Conservation (phyloP, 2,888 invertebrate species). For the Acrocyrtus sp. region DNA sequence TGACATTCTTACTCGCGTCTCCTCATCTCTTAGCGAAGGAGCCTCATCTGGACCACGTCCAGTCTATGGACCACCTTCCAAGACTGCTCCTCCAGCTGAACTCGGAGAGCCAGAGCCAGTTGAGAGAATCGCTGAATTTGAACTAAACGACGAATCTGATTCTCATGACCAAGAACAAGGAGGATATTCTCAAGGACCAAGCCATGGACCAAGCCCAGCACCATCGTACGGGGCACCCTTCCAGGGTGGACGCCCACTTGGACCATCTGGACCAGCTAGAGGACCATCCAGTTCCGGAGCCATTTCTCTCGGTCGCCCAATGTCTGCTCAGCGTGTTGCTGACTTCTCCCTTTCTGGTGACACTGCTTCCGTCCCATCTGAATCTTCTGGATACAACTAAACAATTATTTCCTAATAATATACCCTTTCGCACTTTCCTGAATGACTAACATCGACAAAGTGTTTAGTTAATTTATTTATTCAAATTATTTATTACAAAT, state of each 20-base stretch:
- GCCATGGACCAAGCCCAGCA: too few relatives aligned
- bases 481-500: too few relatives aligned
- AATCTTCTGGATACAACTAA: constrained; percentile 45
- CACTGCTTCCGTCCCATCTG: neutral
- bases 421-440: too few relatives aligned
- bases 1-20: constrained; percentile 58
- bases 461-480: too few relatives aligned
- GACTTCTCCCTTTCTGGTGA: constrained; percentile 35
- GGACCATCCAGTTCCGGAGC: neutral
- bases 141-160: constrained; percentile 15
- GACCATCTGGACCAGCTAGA: constrained; percentile 31
- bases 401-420: too few relatives aligned
- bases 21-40: constrained; percentile 53
- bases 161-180: constrained; percentile 27
- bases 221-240: constrained; percentile 2
- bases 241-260: constrained; percentile 18
- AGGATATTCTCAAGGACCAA: too few relatives aligned
- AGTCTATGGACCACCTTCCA: constrained; percentile 40
- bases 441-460: too few relatives aligned
- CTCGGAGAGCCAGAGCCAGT: constrained; percentile 56
- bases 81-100: neutral
- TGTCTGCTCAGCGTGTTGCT: constrained; percentile 49
- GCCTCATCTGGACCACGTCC: constrained; percentile 23
- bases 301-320: constrained; percentile 50
- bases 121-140: constrained; percentile 52